Percentiles rank a stretch among this genome's conserved stretches.
Evolutionary conservation across 30 jellyfish, hydroid and myxozoan species (phyloP).

Genomic region (Chrysaora quinquecirrha): DNA sequence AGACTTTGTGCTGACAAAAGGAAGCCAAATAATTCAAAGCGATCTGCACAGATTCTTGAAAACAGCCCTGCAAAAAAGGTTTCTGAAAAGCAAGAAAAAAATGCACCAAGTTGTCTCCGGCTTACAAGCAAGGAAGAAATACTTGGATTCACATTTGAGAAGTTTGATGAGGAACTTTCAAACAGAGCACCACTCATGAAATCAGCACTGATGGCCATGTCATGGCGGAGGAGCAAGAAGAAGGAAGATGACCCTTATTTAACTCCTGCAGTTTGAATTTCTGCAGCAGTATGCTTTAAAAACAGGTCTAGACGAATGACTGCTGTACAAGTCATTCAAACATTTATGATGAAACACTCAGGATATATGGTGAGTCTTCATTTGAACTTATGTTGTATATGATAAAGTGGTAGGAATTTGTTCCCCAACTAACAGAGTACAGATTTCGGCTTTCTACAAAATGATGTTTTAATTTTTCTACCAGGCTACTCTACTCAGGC

Average conservation of each 20-base stretch:
- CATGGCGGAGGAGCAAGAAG: constrained; percentile 20
- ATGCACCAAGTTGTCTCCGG: constrained; percentile 40
- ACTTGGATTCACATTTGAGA: constrained; percentile 23
- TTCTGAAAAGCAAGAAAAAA: background rate
- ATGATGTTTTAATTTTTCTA: background rate
- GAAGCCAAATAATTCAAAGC: constrained; percentile 22
- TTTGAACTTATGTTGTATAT: background rate
- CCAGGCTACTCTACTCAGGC: constrained; percentile 52
- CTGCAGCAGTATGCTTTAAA: constrained; percentile 52
- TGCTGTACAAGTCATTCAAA: constrained; percentile 29
- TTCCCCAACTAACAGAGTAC: background rate
- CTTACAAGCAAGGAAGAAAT: constrained; percentile 39
- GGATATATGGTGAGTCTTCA: constrained; percentile 32
- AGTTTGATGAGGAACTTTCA: constrained; percentile 28
- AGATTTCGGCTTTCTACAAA: too few relatives aligned
- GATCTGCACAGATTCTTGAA: constrained; percentile 29
- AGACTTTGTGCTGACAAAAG: constrained; percentile 28
- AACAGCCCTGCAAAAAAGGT: constrained; percentile 20
- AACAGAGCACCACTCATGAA: constrained; percentile 30
- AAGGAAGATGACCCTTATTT: constrained; percentile 18
- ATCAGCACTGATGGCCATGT: constrained; percentile 22
- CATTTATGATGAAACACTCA: constrained; percentile 36
- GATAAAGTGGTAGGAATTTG: background rate
- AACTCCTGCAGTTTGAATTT: constrained; percentile 44
- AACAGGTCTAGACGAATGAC: constrained; percentile 52